Conservation (phyloP, 1,140 invertebrate species). For the Polypedilum pembai region DNA sequence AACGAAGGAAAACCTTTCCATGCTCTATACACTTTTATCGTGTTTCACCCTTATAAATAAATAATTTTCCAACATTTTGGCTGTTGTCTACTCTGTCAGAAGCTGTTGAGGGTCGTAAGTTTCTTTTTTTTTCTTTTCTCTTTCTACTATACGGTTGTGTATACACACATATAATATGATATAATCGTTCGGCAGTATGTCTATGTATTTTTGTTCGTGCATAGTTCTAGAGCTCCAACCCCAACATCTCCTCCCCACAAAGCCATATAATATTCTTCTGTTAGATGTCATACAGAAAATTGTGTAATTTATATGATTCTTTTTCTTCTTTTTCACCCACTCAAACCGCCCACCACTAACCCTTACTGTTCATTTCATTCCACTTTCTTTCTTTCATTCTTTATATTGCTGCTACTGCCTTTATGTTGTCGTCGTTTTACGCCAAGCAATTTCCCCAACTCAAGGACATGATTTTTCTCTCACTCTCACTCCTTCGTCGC, state of each 20-base stretch:
- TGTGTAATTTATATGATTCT: constrained; percentile 25
- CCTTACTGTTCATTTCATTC: neutral
- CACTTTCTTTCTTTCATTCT: constrained; percentile 1
- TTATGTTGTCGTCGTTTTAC: constrained; percentile 14
- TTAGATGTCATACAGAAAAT: constrained; percentile 26
- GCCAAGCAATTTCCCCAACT: constrained; percentile 1
- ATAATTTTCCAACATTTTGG: constrained; percentile 28
- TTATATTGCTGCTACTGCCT: neutral
- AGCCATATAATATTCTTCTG: constrained; percentile 9
- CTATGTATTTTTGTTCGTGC: neutral
- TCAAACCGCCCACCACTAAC: neutral
- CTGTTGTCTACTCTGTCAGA: constrained; percentile 26
- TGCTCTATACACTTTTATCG: constrained; percentile 25
- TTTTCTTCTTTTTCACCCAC: neutral
- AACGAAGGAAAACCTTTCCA: neutral
- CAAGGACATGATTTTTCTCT: constrained; percentile 25
- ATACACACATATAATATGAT: neutral
- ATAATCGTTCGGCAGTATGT: constrained; percentile 9
- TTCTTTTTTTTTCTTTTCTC: constrained; percentile 7
- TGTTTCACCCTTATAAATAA: constrained; percentile 28
- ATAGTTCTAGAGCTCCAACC: neutral
- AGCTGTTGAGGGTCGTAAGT: constrained; percentile 25
- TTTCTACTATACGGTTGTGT: neutral
- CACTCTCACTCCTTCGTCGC: neutral
- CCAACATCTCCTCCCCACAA: neutral